These are phyloP conservation scores for Sycobia sp. DNA, from an alignment of 1,140 invertebrate species.

Conservation along the genomic window DNA sequence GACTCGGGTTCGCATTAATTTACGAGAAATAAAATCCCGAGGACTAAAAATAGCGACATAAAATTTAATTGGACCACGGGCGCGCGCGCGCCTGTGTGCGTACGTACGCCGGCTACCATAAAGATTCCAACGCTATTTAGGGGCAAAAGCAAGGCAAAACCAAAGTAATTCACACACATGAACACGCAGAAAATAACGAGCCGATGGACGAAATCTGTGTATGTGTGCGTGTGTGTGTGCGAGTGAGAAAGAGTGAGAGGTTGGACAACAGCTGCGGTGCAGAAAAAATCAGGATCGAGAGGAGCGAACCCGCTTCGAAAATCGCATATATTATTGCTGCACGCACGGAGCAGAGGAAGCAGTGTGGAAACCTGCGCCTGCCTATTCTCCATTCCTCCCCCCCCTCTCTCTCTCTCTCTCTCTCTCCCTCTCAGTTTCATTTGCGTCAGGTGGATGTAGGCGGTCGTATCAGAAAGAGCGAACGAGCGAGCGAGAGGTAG, in stretches of 20 bases:
- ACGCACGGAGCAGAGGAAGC: not conserved
- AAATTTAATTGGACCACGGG: constrained; percentile 22
- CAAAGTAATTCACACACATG: constrained; percentile 10
- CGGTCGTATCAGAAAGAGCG: not conserved
- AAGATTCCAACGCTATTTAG: constrained; percentile 21
- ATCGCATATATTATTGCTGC: constrained; percentile 28
- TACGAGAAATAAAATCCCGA: not conserved
- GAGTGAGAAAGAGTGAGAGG: too few relatives aligned
- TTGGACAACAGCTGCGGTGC: not conserved
- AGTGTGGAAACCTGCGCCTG: not conserved
- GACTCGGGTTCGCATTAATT: not conserved
- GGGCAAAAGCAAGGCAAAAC: constrained; percentile 3
- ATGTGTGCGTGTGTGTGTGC: too few relatives aligned
- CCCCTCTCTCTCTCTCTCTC: too few relatives aligned
- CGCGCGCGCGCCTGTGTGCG: too few relatives aligned
- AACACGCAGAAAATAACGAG: constrained; percentile 20
- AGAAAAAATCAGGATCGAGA: not conserved
- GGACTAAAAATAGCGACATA: constrained; percentile 6
- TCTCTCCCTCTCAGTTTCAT: constrained; percentile 3
- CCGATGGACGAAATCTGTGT: constrained; percentile 24
- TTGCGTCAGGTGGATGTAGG: constrained; percentile 25
- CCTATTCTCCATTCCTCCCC: too few relatives aligned
- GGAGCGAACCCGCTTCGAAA: constrained; percentile 9
- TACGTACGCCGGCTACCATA: too few relatives aligned
- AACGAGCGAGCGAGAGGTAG: not conserved